These are phyloP conservation scores for Isoperla grammatica DNA, from an alignment of 2,888 invertebrate genomes.

Conservation along the genomic window DNA sequence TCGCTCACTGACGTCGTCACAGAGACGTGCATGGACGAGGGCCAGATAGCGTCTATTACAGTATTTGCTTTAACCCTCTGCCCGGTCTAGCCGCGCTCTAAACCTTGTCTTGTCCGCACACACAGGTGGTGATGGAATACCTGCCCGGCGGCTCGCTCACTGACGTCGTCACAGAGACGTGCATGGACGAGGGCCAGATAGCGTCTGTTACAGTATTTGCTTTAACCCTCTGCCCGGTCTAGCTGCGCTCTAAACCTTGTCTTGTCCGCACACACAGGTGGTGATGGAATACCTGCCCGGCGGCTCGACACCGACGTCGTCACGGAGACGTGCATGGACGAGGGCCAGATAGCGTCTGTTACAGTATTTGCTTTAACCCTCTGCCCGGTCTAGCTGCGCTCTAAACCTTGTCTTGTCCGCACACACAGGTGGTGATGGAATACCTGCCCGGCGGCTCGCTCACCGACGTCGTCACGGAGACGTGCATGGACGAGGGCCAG, in stretches of 20 bases:
- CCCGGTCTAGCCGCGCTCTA: too few species aligned
- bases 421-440: slow-evolving; percentile 96
- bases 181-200: slow-evolving; percentile 99
- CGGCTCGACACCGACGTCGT: slow-evolving; percentile 98
- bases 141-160: slow-evolving; percentile 97
- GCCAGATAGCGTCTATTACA: neutral
- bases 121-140: slow-evolving; percentile 99
- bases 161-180: slow-evolving; percentile 99
- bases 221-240: too few species aligned
- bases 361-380: too few species aligned
- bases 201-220: too few species aligned
- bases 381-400: too few species aligned
- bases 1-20: slow-evolving; percentile 99
- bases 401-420: too few species aligned
- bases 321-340: slow-evolving; percentile 99
- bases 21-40: slow-evolving; percentile 43
- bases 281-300: slow-evolving; percentile 99
- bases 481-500: slow-evolving; percentile 99
- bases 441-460: slow-evolving; percentile 97
- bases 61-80: too few species aligned
- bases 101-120: too few species aligned
- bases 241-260: too few species aligned
- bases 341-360: slow-evolving; percentile 99
- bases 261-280: slow-evolving; percentile 76
- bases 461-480: slow-evolving; percentile 99